These are phyloP conservation scores for Zophobas morio DNA, from an alignment of 1,140 invertebrate species.

Conservation along the genomic window DNA sequence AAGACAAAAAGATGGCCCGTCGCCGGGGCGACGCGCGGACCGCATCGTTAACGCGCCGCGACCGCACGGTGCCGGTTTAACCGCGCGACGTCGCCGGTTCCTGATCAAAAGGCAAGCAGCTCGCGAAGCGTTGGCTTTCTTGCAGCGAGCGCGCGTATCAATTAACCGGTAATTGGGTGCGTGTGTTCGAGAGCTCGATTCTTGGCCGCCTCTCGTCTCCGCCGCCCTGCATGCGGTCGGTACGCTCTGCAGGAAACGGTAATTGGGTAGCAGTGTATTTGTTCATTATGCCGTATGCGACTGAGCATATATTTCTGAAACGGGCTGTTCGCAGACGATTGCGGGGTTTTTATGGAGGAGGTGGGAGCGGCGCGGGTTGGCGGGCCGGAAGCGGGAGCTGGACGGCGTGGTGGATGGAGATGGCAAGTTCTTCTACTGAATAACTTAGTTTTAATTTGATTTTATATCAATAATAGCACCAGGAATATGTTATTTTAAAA, in stretches of 20 bases:
- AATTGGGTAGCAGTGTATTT: slow-evolving; percentile 60
- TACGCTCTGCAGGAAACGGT: slow-evolving; percentile 59
- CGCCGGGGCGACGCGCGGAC: slow-evolving; percentile 8
- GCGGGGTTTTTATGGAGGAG: slow-evolving; percentile 41
- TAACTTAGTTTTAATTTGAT: no score
- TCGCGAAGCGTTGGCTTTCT: slow-evolving; percentile 26
- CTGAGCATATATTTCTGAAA: slow-evolving; percentile 52
- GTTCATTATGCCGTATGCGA: slow-evolving; percentile 59
- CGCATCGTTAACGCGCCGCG: slow-evolving; percentile 36
- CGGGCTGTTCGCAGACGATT: slow-evolving; percentile 35
- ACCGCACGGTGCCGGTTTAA: slow-evolving; percentile 31
- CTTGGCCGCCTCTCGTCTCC: slow-evolving; percentile 31
- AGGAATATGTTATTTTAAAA: no score
- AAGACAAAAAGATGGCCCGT: slow-evolving; percentile 28
- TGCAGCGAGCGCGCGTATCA: slow-evolving; percentile 46
- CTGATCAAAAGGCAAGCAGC: background rate
- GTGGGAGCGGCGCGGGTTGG: no score
- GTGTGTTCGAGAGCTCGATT: slow-evolving; percentile 49
- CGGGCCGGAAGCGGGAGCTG: no score
- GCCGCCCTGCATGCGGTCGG: slow-evolving; percentile 31
- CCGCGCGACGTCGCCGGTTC: slow-evolving; percentile 26
- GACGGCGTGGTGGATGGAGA: no score
- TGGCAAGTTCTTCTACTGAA: no score
- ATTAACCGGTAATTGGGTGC: slow-evolving; percentile 59
- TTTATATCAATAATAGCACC: no score